phyloP scores from a whole-genome alignment of 2,888 invertebrate species.

The Ectemnius continuus region DNA sequence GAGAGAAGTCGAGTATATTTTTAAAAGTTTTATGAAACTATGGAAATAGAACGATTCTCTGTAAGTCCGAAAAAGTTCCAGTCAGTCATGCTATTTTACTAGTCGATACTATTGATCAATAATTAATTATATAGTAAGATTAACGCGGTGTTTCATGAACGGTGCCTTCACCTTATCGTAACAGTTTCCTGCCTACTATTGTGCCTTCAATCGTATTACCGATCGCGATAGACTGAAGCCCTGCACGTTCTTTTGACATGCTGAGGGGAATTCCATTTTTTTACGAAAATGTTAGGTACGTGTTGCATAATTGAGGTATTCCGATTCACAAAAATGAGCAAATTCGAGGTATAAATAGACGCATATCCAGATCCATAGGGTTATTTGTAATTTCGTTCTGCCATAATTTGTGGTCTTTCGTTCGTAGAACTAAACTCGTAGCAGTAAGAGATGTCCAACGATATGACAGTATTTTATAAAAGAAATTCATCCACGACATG shows the following conservation, averaged over 20 bases:
- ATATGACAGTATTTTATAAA: constrained; percentile 3
- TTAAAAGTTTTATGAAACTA: no score
- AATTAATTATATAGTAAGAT: not conserved
- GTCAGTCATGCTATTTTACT: not conserved
- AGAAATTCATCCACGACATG: constrained; percentile 30
- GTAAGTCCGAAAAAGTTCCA: no score
- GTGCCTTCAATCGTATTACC: constrained; percentile 52
- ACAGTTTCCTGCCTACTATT: constrained; percentile 49
- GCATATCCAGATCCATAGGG: no score
- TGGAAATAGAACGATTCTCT: no score
- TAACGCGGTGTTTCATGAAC: not conserved
- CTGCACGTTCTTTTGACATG: constrained; percentile 18
- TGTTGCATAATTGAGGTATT: no score
- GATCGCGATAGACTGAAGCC: constrained; percentile 37
- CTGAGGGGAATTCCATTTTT: no score
- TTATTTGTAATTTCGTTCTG: not conserved
- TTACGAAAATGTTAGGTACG: no score
- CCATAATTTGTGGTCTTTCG: constrained; percentile 7
- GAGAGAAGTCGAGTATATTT: no score
- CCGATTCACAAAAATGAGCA: no score
- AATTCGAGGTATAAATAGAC: no score
- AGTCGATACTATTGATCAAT: constrained; percentile 1
- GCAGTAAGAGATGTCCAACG: not conserved
- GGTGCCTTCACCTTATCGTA: constrained; percentile 13
- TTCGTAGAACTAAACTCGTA: not conserved